A percentile compares a stretch with the other conserved stretches of the same genome.
Conservation (phyloP, 2,113 vertebrate genomes). For the Phaethon lepturus region DNA sequence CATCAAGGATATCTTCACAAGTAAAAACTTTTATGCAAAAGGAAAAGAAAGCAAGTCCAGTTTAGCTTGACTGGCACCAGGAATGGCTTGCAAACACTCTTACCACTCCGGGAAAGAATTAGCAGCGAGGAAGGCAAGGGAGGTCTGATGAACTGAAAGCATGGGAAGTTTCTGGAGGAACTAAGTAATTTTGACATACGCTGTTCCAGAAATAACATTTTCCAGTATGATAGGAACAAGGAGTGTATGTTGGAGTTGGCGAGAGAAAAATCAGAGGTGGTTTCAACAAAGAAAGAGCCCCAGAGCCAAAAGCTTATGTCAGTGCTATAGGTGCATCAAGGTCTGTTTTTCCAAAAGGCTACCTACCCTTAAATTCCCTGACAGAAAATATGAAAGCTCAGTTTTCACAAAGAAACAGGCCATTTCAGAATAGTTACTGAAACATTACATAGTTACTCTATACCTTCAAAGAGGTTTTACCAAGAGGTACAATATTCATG, state of each 20-base stretch:
- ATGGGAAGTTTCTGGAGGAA: not conserved
- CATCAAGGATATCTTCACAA: not conserved
- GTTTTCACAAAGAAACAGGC: not conserved
- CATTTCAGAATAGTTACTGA: not conserved
- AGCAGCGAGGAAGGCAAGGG: not conserved
- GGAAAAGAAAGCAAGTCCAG: not conserved
- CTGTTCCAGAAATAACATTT: conserved; percentile 21
- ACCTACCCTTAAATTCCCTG: not conserved
- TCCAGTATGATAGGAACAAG: not conserved
- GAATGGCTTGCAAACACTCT: not conserved
- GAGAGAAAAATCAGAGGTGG: not conserved
- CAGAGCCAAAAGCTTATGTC: not conserved
- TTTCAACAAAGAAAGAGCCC: not conserved
- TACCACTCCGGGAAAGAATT: not conserved
- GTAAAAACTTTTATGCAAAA: not conserved
- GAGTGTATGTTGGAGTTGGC: not conserved
- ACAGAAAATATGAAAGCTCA: not conserved
- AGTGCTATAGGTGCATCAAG: not conserved
- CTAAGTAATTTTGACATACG: not conserved
- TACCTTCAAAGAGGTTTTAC: not conserved
- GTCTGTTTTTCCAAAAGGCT: not conserved
- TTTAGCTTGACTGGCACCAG: not conserved
- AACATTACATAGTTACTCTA: not conserved
- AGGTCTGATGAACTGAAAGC: not conserved
- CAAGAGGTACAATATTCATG: not conserved